phyloP scores from a whole-genome alignment of 2,113 vertebrate genomes.

The Anthoscopus minutus region DNA sequence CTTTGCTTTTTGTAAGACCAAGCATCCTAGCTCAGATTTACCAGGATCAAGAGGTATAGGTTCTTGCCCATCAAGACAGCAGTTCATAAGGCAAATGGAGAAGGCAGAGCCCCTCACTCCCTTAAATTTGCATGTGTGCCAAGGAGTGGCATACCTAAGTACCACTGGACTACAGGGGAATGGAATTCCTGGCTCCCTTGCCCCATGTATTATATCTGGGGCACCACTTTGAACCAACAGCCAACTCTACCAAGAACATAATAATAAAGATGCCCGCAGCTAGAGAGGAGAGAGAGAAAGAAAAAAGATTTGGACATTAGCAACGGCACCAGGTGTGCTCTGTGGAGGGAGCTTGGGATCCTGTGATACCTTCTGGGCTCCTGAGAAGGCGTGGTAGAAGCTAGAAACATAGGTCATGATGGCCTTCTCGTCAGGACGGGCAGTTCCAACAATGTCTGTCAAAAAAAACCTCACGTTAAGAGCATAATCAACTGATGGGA shows the following conservation, averaged over 20 bases:
- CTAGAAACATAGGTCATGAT: conserved; percentile 99
- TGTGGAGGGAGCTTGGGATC: conserved; percentile 75
- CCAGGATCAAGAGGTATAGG: not conserved
- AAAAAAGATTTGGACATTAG: conserved; percentile 77
- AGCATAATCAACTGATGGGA: conserved; percentile 41
- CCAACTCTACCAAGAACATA: conserved; percentile 63
- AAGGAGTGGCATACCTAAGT: not conserved
- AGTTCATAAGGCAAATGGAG: not conserved
- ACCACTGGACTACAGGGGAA: not conserved
- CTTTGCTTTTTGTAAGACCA: not conserved
- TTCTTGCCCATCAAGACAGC: not conserved
- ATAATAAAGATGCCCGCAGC: conserved; percentile 54
- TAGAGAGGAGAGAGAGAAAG: conserved; percentile 53
- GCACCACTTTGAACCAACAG: conserved; percentile 58
- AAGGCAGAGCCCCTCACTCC: not conserved
- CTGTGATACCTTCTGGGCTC: conserved; percentile 98
- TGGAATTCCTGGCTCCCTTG: not conserved
- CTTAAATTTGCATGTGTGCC: not conserved
- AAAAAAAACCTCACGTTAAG: conserved; percentile 72
- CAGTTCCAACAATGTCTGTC: conserved; percentile 98
- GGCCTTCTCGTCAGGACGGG: conserved; percentile 97
- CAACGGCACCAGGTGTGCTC: conserved; percentile 69
- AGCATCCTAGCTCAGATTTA: not conserved
- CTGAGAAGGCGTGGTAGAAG: conserved; percentile 99
- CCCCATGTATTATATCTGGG: not conserved